phyloP scores from a whole-genome alignment of 2,888 invertebrate genomes.

The Drosophila acutilabella region DNA sequence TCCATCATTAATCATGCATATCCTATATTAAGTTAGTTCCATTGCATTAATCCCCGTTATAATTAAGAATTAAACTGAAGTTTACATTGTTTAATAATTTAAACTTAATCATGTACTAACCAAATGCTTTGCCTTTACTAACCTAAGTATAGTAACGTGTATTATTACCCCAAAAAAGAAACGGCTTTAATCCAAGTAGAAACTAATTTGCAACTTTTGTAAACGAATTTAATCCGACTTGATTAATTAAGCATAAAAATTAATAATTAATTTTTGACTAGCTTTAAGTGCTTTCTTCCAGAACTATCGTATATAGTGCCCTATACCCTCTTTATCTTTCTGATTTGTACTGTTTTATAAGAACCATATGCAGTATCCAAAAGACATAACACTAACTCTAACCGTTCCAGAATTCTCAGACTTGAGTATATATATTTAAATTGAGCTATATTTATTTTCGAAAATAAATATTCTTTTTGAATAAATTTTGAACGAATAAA shows the following conservation, averaged over 20 bases:
- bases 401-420: constrained; percentile 61
- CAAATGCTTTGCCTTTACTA: constrained; percentile 22
- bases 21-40: constrained; percentile 59
- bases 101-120: constrained; percentile 11
- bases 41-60: constrained; percentile 21
- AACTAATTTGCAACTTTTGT: constrained; percentile 39
- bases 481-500: constrained; percentile 34
- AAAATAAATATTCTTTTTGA: constrained; percentile 32
- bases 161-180: constrained; percentile 5
- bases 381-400: constrained; percentile 22
- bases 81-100: constrained; percentile 24
- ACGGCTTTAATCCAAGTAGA: constrained; percentile 46
- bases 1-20: constrained; percentile 57
- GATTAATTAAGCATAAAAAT: constrained; percentile 26
- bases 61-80: constrained; percentile 10
- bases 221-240: constrained; percentile 56
- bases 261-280: constrained; percentile 12
- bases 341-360: constrained; percentile 17
- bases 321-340: neutral
- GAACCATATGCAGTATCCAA: constrained; percentile 21
- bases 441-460: constrained; percentile 32
- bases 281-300: constrained; percentile 20
- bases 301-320: constrained; percentile 1
- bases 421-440: constrained; percentile 26
- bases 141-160: constrained; percentile 6